A percentile compares a stretch with the other conserved stretches of the same genome.
Conservation (phyloP, 1,140 invertebrate genomes). For the Berghia stephanieae region DNA sequence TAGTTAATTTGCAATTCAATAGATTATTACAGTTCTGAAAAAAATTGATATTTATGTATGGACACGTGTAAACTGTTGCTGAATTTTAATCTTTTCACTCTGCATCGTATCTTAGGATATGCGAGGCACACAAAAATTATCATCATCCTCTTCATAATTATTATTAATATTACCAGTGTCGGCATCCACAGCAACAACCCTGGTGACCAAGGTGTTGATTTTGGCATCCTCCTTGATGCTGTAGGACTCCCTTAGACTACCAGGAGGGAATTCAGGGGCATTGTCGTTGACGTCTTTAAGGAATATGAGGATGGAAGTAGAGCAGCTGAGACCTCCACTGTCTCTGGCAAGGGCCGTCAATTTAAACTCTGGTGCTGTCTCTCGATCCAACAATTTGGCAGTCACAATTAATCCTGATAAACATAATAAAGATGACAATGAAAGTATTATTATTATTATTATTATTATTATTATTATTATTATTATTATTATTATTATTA, state of each 20-base stretch:
- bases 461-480: too few species aligned
- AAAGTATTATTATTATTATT: too few species aligned
- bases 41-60: too few species aligned
- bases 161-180: slow-evolving; percentile 68
- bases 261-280: slow-evolving; percentile 59
- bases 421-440: too few species aligned
- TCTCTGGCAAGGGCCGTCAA: slow-evolving; percentile 58
- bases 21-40: too few species aligned
- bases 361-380: slow-evolving; percentile 50
- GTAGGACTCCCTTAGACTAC: slow-evolving; percentile 42
- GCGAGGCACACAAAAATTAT: too few species aligned
- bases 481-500: too few species aligned
- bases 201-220: slow-evolving; percentile 68
- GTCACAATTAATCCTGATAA: slow-evolving; percentile 64
- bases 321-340: slow-evolving; percentile 71
- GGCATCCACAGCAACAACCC: slow-evolving; percentile 66
- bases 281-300: slow-evolving; percentile 78
- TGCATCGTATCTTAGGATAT: too few species aligned
- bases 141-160: too few species aligned
- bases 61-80: too few species aligned
- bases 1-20: too few species aligned
- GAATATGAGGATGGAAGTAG: slow-evolving; percentile 69
- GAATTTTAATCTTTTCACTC: too few species aligned
- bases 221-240: slow-evolving; percentile 53
- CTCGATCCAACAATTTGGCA: slow-evolving; percentile 56